Evolutionary conservation across 1,140 invertebrate genomes (phyloP), one percentile per base, ranked within the genome.

Genomic region (Calosoma granatense): DNA sequence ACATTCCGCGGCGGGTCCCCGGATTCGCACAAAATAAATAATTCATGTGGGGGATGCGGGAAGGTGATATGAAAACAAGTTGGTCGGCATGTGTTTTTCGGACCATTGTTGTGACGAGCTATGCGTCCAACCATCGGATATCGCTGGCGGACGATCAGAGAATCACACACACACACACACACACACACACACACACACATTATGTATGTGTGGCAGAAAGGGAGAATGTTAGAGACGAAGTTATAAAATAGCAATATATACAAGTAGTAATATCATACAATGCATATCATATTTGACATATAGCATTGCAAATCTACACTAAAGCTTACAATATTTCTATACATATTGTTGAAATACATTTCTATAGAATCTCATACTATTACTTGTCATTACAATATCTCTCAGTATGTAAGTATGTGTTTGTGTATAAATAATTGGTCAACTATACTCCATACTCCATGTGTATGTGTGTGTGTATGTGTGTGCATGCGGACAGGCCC

Each of bases 71-170:
- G 54, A 56, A 65, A 63, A 64, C 61, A 64, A 63, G 64, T 65
- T 65, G 65, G 60, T 62, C 59, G 65, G 63, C 61, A 64, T 65
- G 63, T 60, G 64, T 67, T 67, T 67, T 67, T 67, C 65, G 65
- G 60, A 39, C 65, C 60, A 64, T 67, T 62, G 56, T 63, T 60
- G 58, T 57, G 58, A 64, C 60, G 65, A 67, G 60, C 63, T 67
- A 67, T 67, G 65, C 61, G 65, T 56, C 61, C 57, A 55, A 53
- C 57, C 56, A 59, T 55, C 54, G 60, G 61, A n/a, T 65, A 67
- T 67, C 65, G 59, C 57, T 56, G 41, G 59, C 60, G 52, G 53
- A 51, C 54, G 61, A 65, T 65, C 64, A 63, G 56, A 59, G 51
- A 56, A 47, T 26, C 59, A 58, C 59, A 60, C 20, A 15, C 4